Conservation (phyloP, 2,888 invertebrate species). For the Ophion ventricosus region DNA sequence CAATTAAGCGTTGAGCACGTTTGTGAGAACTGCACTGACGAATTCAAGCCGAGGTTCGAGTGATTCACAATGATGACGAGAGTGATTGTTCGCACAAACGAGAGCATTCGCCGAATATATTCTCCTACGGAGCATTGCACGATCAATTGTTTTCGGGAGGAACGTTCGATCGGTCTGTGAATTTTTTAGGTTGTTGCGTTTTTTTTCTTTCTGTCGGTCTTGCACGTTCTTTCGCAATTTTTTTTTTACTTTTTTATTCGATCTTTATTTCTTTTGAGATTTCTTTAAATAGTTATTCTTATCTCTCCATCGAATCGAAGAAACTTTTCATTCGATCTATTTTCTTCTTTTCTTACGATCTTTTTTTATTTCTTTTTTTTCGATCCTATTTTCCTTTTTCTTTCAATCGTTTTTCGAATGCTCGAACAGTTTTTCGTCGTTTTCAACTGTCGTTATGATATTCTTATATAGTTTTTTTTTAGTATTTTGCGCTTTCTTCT, state of each 20-base stretch:
- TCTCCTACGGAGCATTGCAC: no score
- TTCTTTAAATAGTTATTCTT: no score
- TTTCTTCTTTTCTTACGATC: neutral
- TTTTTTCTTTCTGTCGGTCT: no score
- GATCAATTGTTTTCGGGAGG: no score
- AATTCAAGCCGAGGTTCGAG: neutral
- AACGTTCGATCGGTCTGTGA: no score
- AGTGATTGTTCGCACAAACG: neutral
- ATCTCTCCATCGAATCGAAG: neutral
- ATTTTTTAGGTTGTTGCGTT: no score
- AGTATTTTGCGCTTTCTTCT: neutral
- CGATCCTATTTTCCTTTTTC: neutral
- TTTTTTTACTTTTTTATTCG: no score
- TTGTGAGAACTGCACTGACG: neutral
- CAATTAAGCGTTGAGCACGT: conserved; percentile 11
- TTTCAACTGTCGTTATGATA: neutral
- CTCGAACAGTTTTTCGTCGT: neutral
- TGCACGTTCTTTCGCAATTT: no score
- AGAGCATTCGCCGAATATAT: neutral
- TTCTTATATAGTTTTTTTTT: neutral
- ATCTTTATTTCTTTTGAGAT: no score
- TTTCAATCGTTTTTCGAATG: neutral
- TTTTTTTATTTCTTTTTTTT: neutral
- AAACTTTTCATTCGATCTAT: neutral
- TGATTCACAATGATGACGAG: neutral